These are phyloP conservation scores for Lasioglossum villosulum DNA, from an alignment of 2,888 invertebrate genomes.

Conservation along the genomic window DNA sequence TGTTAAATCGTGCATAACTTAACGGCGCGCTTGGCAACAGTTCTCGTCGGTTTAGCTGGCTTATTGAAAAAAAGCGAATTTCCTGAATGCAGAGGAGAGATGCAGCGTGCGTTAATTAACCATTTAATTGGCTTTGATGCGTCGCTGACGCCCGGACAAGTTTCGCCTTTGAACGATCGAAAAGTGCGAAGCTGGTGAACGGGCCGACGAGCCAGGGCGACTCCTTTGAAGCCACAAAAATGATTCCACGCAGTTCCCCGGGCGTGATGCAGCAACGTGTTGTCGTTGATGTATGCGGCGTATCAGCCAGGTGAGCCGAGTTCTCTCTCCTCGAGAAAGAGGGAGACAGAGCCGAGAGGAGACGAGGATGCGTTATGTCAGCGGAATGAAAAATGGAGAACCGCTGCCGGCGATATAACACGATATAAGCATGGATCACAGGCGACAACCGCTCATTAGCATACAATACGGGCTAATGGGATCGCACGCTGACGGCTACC, in stretches of 20 bases:
- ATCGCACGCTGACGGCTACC: conserved; percentile 81
- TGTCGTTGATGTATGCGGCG: conserved; percentile 9
- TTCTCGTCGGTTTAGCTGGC: conserved; percentile 30
- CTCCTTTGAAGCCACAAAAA: background rate
- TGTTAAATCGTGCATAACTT: conserved; percentile 56
- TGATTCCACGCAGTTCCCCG: background rate
- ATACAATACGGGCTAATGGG: conserved; percentile 82
- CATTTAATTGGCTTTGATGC: conserved; percentile 46
- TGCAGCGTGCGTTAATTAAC: conserved; percentile 35
- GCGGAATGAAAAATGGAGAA: conserved; percentile 67
- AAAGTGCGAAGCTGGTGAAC: background rate
- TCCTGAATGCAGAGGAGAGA: conserved; percentile 10
- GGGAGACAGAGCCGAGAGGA: background rate
- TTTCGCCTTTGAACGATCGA: conserved; percentile 2
- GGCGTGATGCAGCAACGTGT: background rate
- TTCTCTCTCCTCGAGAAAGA: background rate
- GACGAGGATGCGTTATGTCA: conserved; percentile 31
- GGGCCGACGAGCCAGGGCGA: background rate
- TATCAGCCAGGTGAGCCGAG: background rate
- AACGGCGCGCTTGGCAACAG: conserved; percentile 33
- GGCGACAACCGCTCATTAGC: conserved; percentile 81
- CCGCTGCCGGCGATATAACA: conserved; percentile 73
- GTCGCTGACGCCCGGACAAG: background rate
- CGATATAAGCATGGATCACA: conserved; percentile 78
- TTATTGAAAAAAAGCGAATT: conserved; percentile 23